Conservation (phyloP, 1,140 invertebrate species). For the Samia ricini region DNA sequence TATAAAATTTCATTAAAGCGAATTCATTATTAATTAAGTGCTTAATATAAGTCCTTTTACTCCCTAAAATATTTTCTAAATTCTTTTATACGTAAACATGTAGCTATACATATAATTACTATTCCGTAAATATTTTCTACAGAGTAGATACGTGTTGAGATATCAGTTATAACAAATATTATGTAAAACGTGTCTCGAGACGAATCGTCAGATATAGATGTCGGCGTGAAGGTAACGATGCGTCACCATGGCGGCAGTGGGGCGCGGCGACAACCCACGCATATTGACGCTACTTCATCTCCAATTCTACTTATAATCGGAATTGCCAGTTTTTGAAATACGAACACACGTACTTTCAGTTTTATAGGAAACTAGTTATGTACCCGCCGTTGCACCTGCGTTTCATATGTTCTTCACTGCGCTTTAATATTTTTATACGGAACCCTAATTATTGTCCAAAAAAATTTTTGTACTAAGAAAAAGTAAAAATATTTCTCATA, state of each 20-base stretch:
- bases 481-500: too few relatives aligned
- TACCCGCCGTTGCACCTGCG: too few relatives aligned
- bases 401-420: too few relatives aligned
- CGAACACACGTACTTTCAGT: not conserved
- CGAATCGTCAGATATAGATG: not conserved
- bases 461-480: too few relatives aligned
- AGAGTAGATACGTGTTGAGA: not conserved
- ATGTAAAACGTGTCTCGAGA: conserved; percentile 3
- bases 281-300: conserved; percentile 13
- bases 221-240: conserved; percentile 23
- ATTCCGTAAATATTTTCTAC: not conserved
- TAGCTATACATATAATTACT: too few relatives aligned
- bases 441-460: too few relatives aligned
- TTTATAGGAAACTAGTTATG: not conserved
- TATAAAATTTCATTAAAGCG: too few relatives aligned
- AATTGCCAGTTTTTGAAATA: not conserved
- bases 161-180: not conserved
- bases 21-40: too few relatives aligned
- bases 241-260: conserved; percentile 46
- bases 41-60: too few relatives aligned
- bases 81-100: not conserved
- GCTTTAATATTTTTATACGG: too few relatives aligned
- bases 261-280: conserved; percentile 52
- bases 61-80: too few relatives aligned
- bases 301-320: not conserved